Evolutionary conservation across 2,888 invertebrate genomes (phyloP).

Genomic region (Synanthedon vespiformis): DNA sequence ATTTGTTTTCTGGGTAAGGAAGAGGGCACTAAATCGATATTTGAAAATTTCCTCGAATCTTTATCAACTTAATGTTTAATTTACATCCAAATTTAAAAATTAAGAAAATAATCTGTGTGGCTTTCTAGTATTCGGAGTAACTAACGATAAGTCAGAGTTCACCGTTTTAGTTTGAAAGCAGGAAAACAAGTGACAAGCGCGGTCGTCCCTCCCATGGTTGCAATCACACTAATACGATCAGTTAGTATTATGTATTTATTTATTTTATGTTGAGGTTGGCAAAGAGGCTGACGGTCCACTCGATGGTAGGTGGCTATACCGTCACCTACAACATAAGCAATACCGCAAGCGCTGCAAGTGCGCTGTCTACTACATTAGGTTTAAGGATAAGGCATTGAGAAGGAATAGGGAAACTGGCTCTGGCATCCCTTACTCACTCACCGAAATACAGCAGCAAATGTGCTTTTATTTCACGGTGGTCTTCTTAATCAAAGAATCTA

Average conservation of each 20-base stretch:
- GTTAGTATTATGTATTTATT: constrained; percentile 5
- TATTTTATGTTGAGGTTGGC: too few species aligned
- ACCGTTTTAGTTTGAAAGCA: constrained; percentile 14
- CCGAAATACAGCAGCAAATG: too few species aligned
- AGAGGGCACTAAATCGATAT: too few species aligned
- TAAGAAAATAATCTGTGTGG: too few species aligned
- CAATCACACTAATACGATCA: constrained; percentile 24
- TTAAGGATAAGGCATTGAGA: background rate
- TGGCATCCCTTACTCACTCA: background rate
- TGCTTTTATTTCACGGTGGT: background rate
- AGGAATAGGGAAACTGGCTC: background rate
- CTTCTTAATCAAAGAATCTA: background rate
- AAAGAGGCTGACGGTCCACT: too few species aligned
- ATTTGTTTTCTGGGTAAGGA: too few species aligned
- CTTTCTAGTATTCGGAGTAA: too few species aligned
- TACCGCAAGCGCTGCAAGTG: background rate
- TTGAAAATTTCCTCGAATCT: too few species aligned
- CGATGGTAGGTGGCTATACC: background rate
- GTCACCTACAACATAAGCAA: background rate
- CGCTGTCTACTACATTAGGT: background rate
- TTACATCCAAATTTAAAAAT: too few species aligned
- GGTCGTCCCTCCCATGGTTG: constrained; percentile 23
- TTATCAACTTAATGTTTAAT: too few species aligned
- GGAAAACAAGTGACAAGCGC: constrained; percentile 35
- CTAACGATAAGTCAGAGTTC: background rate